These are phyloP conservation scores for Cebus imitator DNA, from an alignment of 2,113 vertebrate species.

Conservation along the genomic window DNA sequence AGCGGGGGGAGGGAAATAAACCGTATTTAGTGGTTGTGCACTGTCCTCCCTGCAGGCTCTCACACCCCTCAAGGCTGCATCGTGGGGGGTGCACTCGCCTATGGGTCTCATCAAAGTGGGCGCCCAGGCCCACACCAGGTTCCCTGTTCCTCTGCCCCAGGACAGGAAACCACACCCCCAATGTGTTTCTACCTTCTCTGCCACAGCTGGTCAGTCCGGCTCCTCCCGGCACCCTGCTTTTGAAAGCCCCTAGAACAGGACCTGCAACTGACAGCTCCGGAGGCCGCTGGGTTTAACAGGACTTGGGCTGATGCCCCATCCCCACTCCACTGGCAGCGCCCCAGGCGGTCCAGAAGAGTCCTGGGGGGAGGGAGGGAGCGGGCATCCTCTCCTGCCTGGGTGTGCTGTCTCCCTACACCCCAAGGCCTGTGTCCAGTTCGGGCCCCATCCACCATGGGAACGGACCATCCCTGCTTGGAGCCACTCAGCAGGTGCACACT, in stretches of 20 bases:
- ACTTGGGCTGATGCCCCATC: not conserved
- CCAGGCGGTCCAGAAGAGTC: not conserved
- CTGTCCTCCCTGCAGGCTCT: not conserved
- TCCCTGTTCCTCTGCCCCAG: not conserved
- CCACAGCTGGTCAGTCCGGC: not conserved
- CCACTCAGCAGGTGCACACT: accelerated
- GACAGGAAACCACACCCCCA: not conserved
- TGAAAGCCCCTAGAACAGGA: not conserved
- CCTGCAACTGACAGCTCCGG: not conserved
- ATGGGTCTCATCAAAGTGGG: not conserved
- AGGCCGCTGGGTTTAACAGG: not conserved
- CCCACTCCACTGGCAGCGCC: not conserved
- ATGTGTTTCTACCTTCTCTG: not conserved
- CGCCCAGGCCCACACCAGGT: too few species aligned
- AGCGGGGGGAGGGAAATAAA: conserved; percentile 48
- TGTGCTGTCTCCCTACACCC: too few species aligned
- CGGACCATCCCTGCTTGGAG: not conserved
- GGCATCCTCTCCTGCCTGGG: not conserved
- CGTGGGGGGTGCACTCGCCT: accelerated
- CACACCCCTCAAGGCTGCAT: accelerated
- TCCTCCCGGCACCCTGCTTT: not conserved
- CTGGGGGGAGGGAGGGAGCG: not conserved
- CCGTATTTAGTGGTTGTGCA: not conserved
- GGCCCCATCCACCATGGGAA: not conserved
- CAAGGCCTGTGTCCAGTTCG: not conserved